Evolutionary conservation across 2,113 vertebrate genomes (phyloP).

Genomic region (Suricata suricatta): DNA sequence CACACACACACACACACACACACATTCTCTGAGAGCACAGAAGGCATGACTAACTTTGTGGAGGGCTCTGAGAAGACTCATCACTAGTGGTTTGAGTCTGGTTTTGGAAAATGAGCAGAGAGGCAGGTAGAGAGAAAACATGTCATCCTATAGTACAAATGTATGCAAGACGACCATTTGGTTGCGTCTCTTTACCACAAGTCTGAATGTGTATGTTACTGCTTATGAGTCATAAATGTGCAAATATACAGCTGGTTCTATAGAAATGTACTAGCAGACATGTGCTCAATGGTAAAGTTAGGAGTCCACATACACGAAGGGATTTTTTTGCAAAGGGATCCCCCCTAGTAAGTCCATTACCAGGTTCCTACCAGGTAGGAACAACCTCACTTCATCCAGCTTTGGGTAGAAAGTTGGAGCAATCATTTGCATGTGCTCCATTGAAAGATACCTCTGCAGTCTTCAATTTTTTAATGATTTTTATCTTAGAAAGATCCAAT

Average conservation of each 20-base stretch:
- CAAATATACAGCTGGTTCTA: background rate
- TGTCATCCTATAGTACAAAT: background rate
- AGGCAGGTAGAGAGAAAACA: background rate
- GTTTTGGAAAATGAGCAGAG: background rate
- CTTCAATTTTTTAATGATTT: background rate
- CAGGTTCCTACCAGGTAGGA: no score
- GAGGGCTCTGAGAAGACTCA: background rate
- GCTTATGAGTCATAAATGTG: background rate
- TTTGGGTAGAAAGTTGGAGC: background rate
- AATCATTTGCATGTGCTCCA: background rate
- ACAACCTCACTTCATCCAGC: background rate
- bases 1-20: rapidly evolving
- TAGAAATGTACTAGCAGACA: background rate
- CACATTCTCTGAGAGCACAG: background rate
- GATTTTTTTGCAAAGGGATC: background rate
- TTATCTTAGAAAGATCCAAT: background rate
- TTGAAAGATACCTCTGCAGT: background rate
- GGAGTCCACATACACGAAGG: background rate
- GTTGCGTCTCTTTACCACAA: background rate
- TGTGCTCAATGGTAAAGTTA: background rate
- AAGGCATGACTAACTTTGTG: background rate
- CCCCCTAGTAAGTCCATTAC: background rate
- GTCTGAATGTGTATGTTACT: background rate
- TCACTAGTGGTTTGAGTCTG: background rate
- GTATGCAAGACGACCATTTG: background rate